A percentile compares a stretch with the other conserved stretches of the same genome.
These are phyloP conservation scores for Strigops habroptila DNA, from an alignment of 2,113 vertebrate genomes.

Conservation along the genomic window DNA sequence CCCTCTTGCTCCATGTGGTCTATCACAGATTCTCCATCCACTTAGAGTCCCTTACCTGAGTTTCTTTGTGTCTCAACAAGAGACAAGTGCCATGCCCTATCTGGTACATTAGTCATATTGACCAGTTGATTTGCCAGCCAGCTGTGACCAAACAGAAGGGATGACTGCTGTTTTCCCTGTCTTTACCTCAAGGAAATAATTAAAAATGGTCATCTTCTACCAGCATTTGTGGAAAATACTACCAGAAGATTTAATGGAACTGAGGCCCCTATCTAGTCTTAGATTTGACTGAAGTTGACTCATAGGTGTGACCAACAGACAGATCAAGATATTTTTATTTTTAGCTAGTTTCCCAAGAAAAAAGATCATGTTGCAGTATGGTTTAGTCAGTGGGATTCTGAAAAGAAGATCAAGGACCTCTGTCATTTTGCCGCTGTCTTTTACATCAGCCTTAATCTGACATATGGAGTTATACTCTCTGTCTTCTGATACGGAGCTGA, in stretches of 20 bases:
- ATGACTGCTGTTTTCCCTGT: neutral
- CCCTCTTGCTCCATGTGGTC: neutral
- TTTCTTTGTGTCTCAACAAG: neutral
- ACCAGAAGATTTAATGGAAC: neutral
- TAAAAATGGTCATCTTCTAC: neutral
- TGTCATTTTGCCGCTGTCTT: neutral
- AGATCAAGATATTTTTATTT: neutral
- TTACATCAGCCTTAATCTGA: neutral
- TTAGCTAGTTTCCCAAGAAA: neutral
- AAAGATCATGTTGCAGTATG: neutral
- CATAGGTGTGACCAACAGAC: neutral
- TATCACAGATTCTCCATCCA: neutral
- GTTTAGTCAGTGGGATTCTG: neutral
- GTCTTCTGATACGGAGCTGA: neutral
- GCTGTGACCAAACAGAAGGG: neutral
- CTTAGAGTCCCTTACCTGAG: neutral
- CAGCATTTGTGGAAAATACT: neutral
- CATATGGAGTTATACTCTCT: neutral
- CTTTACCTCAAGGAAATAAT: neutral
- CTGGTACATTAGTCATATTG: fast-evolving
- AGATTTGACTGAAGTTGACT: neutral
- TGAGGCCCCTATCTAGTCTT: neutral
- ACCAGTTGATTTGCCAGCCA: neutral
- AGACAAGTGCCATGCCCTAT: neutral
- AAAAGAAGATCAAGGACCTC: neutral